phyloP scores from a whole-genome alignment of 2,113 vertebrate genomes.

The Ciconia maguari region DNA sequence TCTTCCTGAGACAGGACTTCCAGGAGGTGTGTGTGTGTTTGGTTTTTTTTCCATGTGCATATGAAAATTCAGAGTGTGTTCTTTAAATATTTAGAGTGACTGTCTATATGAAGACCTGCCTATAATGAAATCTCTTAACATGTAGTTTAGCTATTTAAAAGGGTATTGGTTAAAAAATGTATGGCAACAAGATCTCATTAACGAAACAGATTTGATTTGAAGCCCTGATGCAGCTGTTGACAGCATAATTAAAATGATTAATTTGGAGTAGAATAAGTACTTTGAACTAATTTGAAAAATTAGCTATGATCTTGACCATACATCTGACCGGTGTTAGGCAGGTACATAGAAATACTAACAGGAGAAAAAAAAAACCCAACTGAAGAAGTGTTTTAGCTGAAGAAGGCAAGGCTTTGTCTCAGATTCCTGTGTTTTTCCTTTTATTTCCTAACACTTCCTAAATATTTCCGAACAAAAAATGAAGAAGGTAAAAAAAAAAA shows the following conservation, averaged over 20 bases:
- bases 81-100: not conserved
- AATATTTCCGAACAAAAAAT: not conserved
- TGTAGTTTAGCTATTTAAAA: conserved; percentile 32
- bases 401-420: conserved; percentile 7
- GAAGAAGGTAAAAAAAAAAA: not conserved
- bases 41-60: not conserved
- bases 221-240: conserved; percentile 68
- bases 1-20: not conserved
- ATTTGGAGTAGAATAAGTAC: conserved; percentile 56
- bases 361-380: not conserved
- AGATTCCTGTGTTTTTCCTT: not conserved
- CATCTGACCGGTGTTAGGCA: not conserved
- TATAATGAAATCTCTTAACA: not conserved
- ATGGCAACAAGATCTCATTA: conserved; percentile 57
- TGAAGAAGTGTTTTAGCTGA: not conserved
- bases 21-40: not conserved
- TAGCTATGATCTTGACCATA: conserved; percentile 31
- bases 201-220: conserved; percentile 64
- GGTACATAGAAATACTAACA: not conserved
- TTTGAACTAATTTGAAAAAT: conserved; percentile 67
- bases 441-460: not conserved
- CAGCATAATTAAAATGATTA: conserved; percentile 77
- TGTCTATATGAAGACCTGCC: not conserved
- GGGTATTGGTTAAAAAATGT: conserved; percentile 1
- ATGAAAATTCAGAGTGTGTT: not conserved